Evolutionary conservation across 2,113 vertebrate species (phyloP).

Genomic region (Leptodactylus fuscus): DNA sequence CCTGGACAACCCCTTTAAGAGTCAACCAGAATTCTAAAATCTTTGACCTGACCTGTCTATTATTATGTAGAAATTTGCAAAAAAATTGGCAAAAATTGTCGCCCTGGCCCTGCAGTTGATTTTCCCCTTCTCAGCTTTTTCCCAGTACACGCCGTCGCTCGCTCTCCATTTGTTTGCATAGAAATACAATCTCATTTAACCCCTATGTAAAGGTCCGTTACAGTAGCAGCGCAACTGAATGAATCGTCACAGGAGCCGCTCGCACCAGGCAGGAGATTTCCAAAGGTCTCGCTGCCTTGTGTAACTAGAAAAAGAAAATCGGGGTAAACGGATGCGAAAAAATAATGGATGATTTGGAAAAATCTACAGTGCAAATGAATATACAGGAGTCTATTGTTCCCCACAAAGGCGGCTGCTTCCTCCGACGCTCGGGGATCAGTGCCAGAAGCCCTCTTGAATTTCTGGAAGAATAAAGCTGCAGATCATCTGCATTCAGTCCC

Average conservation of each 20-base stretch:
- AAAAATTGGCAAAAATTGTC: no score
- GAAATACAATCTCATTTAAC: slow-evolving; percentile 30
- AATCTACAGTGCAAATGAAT: slow-evolving; percentile 35
- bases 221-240: slow-evolving; percentile 13
- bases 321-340: slow-evolving; percentile 30
- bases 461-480: slow-evolving; percentile 81
- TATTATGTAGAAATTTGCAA: no score
- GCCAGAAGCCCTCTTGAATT: slow-evolving; percentile 81
- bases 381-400: slow-evolving; percentile 70
- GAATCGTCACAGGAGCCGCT: not conserved
- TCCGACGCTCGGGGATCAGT: slow-evolving; percentile 77
- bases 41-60: no score
- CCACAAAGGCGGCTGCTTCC: slow-evolving; percentile 77
- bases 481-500: slow-evolving; percentile 89
- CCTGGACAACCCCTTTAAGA: no score
- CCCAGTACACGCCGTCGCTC: not conserved
- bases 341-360: slow-evolving; percentile 49
- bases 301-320: slow-evolving; percentile 23
- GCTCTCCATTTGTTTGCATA: not conserved
- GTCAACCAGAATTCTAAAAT: no score
- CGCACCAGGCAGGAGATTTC: not conserved
- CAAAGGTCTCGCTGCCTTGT: not conserved
- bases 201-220: not conserved
- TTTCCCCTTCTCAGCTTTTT: not conserved
- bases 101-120: no score